A percentile compares a stretch with the other conserved stretches of the same genome.
Conservation (phyloP, 2,113 vertebrate species). For the Brienomyrus longianalis region DNA sequence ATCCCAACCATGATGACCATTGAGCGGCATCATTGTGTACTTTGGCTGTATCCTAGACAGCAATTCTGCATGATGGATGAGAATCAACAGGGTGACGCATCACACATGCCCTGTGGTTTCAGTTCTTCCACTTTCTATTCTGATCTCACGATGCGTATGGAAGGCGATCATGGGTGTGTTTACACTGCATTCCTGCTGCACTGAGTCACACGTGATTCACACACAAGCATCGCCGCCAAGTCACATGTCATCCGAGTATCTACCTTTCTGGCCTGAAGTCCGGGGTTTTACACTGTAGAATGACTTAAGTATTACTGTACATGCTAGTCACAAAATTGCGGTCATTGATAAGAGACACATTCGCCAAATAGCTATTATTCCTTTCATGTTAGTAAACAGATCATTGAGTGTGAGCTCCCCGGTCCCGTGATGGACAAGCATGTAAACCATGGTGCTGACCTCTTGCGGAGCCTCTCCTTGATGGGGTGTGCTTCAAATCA, state of each 20-base stretch:
- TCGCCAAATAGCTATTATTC: background rate
- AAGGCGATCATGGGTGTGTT: background rate
- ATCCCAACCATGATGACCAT: background rate
- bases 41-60: background rate
- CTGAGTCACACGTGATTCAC: conserved; percentile 2
- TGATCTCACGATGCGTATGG: background rate
- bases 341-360: background rate
- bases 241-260: background rate
- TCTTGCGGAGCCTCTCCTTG: background rate
- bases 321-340: background rate
- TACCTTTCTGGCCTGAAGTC: background rate
- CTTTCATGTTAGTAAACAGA: background rate
- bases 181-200: background rate
- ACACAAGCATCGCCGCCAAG: background rate
- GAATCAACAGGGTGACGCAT: background rate
- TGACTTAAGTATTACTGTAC: background rate
- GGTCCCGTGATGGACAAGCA: background rate
- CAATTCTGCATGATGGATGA: background rate
- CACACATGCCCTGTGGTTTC: background rate
- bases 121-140: background rate
- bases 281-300: background rate
- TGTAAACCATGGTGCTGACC: background rate
- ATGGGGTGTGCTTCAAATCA: background rate
- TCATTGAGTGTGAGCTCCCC: background rate
- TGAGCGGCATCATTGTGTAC: background rate